Conservation (phyloP, 1,140 invertebrate genomes). For the Olivierus martensii region DNA sequence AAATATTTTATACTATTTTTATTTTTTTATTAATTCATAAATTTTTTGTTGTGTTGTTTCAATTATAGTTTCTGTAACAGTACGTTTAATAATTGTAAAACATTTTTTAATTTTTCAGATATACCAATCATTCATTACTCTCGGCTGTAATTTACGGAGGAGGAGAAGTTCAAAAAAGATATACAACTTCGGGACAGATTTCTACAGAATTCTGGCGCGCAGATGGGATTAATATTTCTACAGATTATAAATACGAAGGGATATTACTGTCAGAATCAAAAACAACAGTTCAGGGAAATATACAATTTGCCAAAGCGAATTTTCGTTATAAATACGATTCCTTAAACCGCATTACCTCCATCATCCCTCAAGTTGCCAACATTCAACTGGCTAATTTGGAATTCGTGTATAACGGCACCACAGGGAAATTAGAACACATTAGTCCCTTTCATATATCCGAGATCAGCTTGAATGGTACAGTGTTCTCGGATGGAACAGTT, state of each 20-base stretch:
- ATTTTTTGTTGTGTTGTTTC: too few species aligned
- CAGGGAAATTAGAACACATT: slow-evolving; percentile 67
- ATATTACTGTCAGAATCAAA: background rate
- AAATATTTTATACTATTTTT: too few species aligned
- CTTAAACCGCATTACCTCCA: slow-evolving; percentile 43
- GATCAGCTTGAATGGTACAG: slow-evolving; percentile 17
- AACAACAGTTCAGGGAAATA: too few species aligned
- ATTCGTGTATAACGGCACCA: slow-evolving; percentile 71
- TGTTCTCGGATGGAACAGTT: slow-evolving; percentile 20
- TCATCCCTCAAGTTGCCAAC: slow-evolving; percentile 15
- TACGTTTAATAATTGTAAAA: too few species aligned
- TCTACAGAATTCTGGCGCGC: slow-evolving; percentile 31
- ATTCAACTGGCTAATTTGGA: slow-evolving; percentile 43
- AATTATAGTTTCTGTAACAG: too few species aligned
- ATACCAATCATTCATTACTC: slow-evolving; percentile 46
- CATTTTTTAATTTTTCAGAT: too few species aligned
- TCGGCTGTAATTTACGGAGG: slow-evolving; percentile 71
- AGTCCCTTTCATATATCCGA: slow-evolving; percentile 51
- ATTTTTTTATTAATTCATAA: too few species aligned
- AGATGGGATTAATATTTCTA: slow-evolving; percentile 55
- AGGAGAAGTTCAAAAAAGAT: slow-evolving; percentile 19
- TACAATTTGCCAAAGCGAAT: slow-evolving; percentile 57
- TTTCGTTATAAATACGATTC: slow-evolving; percentile 84
- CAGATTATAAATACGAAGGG: slow-evolving; percentile 78
- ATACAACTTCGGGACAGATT: slow-evolving; percentile 11